Conservation (phyloP, 2,797 vertebrate genomes). For the Leptoclinus maculatus region DNA sequence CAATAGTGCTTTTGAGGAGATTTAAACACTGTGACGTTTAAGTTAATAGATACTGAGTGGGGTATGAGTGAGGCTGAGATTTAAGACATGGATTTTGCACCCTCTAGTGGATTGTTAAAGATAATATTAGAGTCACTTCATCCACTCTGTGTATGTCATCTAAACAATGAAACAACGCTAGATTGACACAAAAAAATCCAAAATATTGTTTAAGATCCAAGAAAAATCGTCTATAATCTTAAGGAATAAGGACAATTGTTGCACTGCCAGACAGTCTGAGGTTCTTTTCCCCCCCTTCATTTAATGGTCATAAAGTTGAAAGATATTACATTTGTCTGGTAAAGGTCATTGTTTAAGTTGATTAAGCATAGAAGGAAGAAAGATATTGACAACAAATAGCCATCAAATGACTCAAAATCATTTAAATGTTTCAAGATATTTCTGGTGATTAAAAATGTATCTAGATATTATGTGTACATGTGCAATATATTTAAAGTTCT, state of each 20-base stretch:
- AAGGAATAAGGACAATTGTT: background rate
- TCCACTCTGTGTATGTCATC: background rate
- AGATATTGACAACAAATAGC: background rate
- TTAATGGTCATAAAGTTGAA: background rate
- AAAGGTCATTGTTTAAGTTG: background rate
- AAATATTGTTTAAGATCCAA: background rate
- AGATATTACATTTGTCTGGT: background rate
- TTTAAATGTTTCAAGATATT: background rate
- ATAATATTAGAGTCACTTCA: background rate
- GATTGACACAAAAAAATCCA: background rate
- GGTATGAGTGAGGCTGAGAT: background rate
- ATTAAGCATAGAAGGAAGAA: background rate
- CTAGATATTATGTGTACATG: background rate
- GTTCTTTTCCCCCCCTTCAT: background rate
- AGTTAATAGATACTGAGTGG: background rate
- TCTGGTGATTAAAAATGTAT: background rate
- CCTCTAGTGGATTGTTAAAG: slow-evolving; percentile 68
- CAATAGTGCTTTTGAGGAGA: background rate
- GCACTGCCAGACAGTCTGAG: background rate
- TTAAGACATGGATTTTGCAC: slow-evolving; percentile 40
- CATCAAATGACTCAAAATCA: background rate
- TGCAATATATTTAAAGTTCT: background rate
- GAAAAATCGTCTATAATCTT: background rate
- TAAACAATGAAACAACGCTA: background rate
- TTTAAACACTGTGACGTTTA: background rate